phyloP scores from a whole-genome alignment of 2,113 vertebrate species.

The Pterocles gutturalis region DNA sequence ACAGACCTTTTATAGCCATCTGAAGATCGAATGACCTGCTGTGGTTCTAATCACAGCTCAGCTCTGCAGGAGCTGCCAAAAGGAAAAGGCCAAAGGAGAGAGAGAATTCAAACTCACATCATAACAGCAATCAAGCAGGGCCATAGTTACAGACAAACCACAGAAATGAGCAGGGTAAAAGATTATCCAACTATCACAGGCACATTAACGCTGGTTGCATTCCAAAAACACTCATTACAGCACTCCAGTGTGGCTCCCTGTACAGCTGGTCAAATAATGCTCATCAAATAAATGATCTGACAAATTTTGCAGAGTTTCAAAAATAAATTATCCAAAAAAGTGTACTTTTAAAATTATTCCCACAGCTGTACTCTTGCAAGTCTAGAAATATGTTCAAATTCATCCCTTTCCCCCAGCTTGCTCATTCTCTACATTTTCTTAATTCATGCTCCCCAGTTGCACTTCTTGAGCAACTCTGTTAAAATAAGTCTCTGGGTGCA shows the following conservation, averaged over 20 bases:
- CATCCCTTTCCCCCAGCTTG: not conserved
- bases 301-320: conserved; percentile 55
- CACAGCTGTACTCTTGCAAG: not conserved
- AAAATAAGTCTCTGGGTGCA: conserved; percentile 16
- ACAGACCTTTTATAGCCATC: conserved; percentile 69
- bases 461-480: not conserved
- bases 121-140: conserved; percentile 41
- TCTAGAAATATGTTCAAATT: not conserved
- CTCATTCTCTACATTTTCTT: conserved; percentile 23
- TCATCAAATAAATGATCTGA: conserved; percentile 58
- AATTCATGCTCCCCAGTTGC: not conserved
- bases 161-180: conserved; percentile 42
- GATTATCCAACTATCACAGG: conserved; percentile 48
- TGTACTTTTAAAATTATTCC: conserved; percentile 52
- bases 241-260: conserved; percentile 14
- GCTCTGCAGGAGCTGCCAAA: conserved; percentile 59
- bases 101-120: conserved; percentile 66
- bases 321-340: conserved; percentile 46
- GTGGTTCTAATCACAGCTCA: conserved; percentile 70
- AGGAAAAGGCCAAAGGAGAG: conserved; percentile 70
- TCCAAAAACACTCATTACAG: conserved; percentile 62
- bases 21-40: conserved; percentile 65
- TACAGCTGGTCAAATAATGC: conserved; percentile 58
- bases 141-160: conserved; percentile 53
- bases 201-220: not conserved